Conservation (phyloP, 1,140 invertebrate species). For the Rhagoletis zephyria region DNA sequence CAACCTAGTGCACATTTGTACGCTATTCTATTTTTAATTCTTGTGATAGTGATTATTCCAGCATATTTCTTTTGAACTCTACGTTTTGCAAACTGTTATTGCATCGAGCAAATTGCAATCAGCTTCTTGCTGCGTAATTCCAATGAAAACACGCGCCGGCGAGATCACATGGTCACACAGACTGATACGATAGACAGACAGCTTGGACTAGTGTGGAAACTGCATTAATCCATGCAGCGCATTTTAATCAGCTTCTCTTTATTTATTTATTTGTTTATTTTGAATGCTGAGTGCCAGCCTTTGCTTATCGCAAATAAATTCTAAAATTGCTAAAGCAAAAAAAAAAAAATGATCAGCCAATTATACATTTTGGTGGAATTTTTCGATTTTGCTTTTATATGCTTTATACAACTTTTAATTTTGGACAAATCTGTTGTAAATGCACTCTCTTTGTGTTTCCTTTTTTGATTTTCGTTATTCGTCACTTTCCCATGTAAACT, state of each 20-base stretch:
- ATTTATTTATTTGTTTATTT: background rate
- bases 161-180: constrained; percentile 27
- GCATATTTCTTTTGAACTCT: background rate
- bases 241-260: background rate
- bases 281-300: background rate
- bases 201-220: background rate
- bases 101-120: background rate
- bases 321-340: too few species aligned
- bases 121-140: constrained; percentile 27
- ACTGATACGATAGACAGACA: constrained; percentile 5
- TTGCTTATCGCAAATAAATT: background rate
- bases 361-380: too few species aligned
- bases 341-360: too few species aligned
- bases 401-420: too few species aligned
- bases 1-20: too few species aligned
- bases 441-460: too few species aligned
- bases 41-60: background rate
- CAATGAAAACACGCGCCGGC: constrained; percentile 18
- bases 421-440: too few species aligned
- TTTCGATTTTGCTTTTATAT: too few species aligned
- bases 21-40: background rate
- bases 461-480: too few species aligned
- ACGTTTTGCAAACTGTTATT: background rate
- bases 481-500: background rate
- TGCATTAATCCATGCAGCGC: background rate